Evolutionary conservation across 2,888 invertebrate genomes (phyloP), one percentile per base, ranked within the genome.

Genomic region (Dorcus parallelipipedus): DNA sequence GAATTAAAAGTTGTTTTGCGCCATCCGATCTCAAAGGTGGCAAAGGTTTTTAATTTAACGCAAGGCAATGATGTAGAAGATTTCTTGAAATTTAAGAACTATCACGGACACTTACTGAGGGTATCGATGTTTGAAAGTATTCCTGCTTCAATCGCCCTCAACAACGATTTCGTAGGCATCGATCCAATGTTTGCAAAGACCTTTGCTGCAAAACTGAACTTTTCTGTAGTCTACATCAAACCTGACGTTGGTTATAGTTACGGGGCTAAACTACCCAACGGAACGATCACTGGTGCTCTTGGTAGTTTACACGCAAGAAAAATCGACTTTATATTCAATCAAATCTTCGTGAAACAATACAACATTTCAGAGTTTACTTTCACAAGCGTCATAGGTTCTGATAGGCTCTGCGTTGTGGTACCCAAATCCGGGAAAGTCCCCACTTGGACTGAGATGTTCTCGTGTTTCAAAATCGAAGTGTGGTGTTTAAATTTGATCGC

Each of bases 271-370:
- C 56, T 68, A 20, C 60, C 68, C 2, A 76, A 79, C 63, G 79
- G 79, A 0, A 72, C 76, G 0, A 76, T 68, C 9, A 73, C 67
- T 41, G 80, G 80, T 3, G 76, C 74, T 4, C 64, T 80, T 3
- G 77, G 76, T 2, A 74, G 75, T 4, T 58, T 76, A 0, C 67
- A 77, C 39, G 72, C 73, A 3, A 62, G 67, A 8, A 72, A 77
- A 60, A 66, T 72, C 14, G 80, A 80, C 58, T 69, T 79, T 0
- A 71, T 74, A 3, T 67, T 79, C 54, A 71, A 77, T 1, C 77
- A 78, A 0, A 75, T 76, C 59, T 80, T 80, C 56, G 67, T 80
- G 2, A 80, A 80, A 62, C 77, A 78, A 52, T 80, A 80, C 58
- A 70, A 74, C 0, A 71, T 77, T 2, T 60, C 65, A 1, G 73